A percentile compares a stretch with the other conserved stretches of the same genome.
Conservation (phyloP, 2,113 vertebrate species). For the Heloderma charlesbogerti region DNA sequence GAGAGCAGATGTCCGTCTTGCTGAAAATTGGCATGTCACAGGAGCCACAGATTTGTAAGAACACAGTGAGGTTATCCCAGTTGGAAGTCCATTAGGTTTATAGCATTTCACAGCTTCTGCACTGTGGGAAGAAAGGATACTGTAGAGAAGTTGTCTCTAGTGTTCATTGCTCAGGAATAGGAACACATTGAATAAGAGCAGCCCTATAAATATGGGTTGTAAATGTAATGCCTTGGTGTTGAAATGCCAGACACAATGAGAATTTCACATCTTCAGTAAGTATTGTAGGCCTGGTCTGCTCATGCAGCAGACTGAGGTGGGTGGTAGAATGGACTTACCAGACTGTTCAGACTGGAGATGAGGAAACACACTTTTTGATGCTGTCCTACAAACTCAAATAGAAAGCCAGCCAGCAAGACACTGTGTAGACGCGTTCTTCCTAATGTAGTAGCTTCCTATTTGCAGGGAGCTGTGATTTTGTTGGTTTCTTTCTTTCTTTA, state of each 20-base stretch:
- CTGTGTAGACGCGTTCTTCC: not conserved
- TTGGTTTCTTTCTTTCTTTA: not conserved
- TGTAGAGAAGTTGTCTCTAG: not conserved
- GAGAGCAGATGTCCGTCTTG: slow-evolving; percentile 31
- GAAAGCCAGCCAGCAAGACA: not conserved
- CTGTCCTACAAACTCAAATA: not conserved
- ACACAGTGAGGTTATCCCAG: slow-evolving; percentile 36
- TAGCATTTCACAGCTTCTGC: slow-evolving; percentile 3
- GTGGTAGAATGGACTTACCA: not conserved
- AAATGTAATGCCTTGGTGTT: not conserved
- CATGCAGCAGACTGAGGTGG: not conserved
- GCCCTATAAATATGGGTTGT: slow-evolving; percentile 4
- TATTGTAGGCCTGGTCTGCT: not conserved
- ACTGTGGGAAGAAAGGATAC: slow-evolving; percentile 4
- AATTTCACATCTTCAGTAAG: not conserved
- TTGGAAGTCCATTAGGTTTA: slow-evolving; percentile 41
- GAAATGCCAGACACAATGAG: not conserved
- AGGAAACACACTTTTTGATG: not conserved
- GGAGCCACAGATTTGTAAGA: slow-evolving; percentile 17
- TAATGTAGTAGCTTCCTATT: not conserved
- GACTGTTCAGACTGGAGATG: not conserved
- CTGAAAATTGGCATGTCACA: slow-evolving; percentile 26
- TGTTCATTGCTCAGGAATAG: not conserved
- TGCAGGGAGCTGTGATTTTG: not conserved
- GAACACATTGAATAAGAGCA: slow-evolving; percentile 6